Conservation (phyloP, 2,797 vertebrate genomes). For the Valencia hispanica region DNA sequence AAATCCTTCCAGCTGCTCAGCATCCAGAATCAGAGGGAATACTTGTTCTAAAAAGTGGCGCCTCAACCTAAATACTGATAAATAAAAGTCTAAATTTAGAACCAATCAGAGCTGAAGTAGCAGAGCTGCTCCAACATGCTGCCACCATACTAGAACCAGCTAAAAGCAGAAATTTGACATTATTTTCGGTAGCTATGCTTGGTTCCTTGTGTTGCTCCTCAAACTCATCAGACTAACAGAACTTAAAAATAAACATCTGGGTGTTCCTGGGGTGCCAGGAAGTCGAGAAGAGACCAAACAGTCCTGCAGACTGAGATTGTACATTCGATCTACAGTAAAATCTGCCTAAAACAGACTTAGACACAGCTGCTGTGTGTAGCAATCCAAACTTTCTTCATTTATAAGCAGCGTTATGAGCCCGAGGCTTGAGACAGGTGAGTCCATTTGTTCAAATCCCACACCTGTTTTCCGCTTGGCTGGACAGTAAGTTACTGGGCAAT, state of each 20-base stretch:
- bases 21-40: too few species aligned
- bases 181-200: too few species aligned
- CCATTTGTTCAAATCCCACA: constrained; percentile 75
- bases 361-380: constrained; percentile 20
- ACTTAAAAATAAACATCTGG: not conserved
- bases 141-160: too few species aligned
- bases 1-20: too few species aligned
- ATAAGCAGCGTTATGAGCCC: constrained; percentile 53
- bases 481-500: constrained; percentile 82
- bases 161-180: too few species aligned
- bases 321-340: not conserved
- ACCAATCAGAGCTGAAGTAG: too few species aligned
- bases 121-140: too few species aligned
- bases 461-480: constrained; percentile 82
- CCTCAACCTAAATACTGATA: too few species aligned
- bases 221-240: not conserved
- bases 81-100: too few species aligned
- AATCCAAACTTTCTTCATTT: constrained; percentile 62
- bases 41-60: too few species aligned
- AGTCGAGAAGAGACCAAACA: not conserved
- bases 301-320: not conserved
- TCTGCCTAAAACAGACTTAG: not conserved
- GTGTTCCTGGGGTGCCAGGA: not conserved
- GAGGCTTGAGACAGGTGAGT: constrained; percentile 67
- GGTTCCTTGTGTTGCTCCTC: not conserved